These are phyloP conservation scores for Parnassius smintheus DNA, from an alignment of 2,888 invertebrate genomes.

Conservation along the genomic window DNA sequence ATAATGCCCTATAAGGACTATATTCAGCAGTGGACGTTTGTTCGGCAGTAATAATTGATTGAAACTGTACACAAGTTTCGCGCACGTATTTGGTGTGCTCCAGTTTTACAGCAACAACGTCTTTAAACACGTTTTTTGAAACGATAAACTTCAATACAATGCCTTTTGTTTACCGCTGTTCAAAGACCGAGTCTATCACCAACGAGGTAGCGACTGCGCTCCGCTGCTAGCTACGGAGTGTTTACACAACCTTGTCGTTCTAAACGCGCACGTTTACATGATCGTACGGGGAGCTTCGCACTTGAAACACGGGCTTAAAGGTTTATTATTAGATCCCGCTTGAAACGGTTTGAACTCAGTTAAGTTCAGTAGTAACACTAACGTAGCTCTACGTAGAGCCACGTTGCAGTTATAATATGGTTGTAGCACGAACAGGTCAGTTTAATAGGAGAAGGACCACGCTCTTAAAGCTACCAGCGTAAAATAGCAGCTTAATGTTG, in stretches of 20 bases:
- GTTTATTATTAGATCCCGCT: slow-evolving; percentile 20
- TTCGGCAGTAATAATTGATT: no score
- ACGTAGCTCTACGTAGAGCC: no score
- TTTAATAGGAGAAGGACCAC: no score
- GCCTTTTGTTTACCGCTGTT: slow-evolving; percentile 1
- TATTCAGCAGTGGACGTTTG: no score
- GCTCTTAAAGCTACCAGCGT: no score
- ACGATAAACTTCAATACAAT: background rate
- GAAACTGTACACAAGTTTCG: no score
- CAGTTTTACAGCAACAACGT: no score
- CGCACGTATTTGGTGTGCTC: no score
- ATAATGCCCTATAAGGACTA: no score
- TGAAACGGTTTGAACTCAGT: background rate
- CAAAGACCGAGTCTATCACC: slow-evolving; percentile 6
- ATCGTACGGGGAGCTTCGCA: slow-evolving; percentile 7
- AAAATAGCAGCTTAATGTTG: no score
- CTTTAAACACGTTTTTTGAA: background rate
- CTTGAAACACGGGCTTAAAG: slow-evolving; percentile 18
- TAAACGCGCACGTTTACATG: slow-evolving; percentile 8
- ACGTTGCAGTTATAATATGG: no score
- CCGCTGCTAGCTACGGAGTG: background rate
- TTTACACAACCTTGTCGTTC: slow-evolving; percentile 21
- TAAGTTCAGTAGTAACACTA: background rate
- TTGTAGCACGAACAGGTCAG: no score
- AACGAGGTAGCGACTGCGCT: background rate